Base-by-base conservation (phyloP, 2,113 vertebrate genomes). In the Lanius collurio region DNA sequence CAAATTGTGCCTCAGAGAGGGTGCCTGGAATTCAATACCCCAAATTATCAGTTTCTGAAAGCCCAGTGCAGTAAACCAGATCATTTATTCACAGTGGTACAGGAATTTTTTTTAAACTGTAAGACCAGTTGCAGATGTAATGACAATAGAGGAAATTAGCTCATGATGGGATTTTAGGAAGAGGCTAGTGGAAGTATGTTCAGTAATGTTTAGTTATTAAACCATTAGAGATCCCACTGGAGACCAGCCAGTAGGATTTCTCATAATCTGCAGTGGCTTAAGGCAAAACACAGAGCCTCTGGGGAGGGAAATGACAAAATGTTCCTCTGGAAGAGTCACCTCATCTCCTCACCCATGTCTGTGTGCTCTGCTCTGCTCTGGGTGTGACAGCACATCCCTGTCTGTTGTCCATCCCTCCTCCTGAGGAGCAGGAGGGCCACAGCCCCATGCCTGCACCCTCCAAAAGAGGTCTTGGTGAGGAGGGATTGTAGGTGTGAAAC, bases 51-150 rank as follows among this genome's bases (percentile, higher is more conserved):
- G 50, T 15, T 46, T 47, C 18, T 31, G 41, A 57, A 65, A 93
- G 49, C 57, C 83, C 44, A 67, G 47, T 60, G 55, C 78, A 95
- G 62, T 53, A 83, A 92, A 78, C 27, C 39, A 91, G 74, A 79
- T 73, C 41, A 37, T 63, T 94, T 83, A 47, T 80, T 95, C 55
- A 27, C 59, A 67, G 68, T 60, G 70, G 73, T 83, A 78, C 82
- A 55, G 49, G 49, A 67, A 59, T 87, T 85, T 89, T 89, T 37
- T 90, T 80, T 59, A 5, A 56, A 68, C 83, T 83, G 85, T 95
- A 94, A 95, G 96, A 94, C 85, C 95, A 96, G 95, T 97, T 97
- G 95, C 94, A 97, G 95, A 97, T 96, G 84, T 95, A 96, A 95
- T 92, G 96, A 96, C 83, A 95, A 81, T 73, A 87, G 95, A 96